phyloP scores from a whole-genome alignment of 2,113 vertebrate genomes.

The Campylomormyrus numenius region DNA sequence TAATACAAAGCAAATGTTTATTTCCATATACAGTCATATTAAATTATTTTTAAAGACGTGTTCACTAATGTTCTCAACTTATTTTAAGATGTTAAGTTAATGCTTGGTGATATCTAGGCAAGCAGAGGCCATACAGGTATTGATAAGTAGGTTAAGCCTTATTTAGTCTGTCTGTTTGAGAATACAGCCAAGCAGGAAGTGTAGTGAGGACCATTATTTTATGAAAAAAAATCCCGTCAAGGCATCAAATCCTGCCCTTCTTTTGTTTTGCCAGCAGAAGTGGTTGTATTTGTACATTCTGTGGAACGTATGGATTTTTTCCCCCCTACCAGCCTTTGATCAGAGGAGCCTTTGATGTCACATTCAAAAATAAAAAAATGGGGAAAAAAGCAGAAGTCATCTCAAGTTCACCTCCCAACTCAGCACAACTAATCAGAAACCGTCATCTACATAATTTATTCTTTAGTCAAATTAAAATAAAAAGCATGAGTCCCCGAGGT shows the following conservation, averaged over 20 bases:
- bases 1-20: background rate
- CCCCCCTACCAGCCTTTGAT: slow-evolving; percentile 76
- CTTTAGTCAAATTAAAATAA: slow-evolving; percentile 26
- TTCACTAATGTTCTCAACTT: background rate
- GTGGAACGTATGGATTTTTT: slow-evolving; percentile 46
- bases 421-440: slow-evolving; percentile 65
- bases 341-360: slow-evolving; percentile 78
- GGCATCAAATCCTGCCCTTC: slow-evolving; percentile 51
- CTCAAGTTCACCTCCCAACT: slow-evolving; percentile 72
- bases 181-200: background rate
- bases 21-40: background rate
- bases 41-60: background rate
- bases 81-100: background rate
- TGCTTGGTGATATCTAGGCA: slow-evolving; percentile 9
- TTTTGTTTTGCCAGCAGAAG: slow-evolving; percentile 44
- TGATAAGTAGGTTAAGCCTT: slow-evolving; percentile 53
- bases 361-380: slow-evolving; percentile 65
- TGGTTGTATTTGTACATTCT: slow-evolving; percentile 41
- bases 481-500: background rate
- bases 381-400: slow-evolving; percentile 69
- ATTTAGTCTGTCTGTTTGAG: slow-evolving; percentile 46
- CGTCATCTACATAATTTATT: slow-evolving; percentile 56
- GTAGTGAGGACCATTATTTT: background rate
- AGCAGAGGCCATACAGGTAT: slow-evolving; percentile 62
- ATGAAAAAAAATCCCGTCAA: slow-evolving; percentile 20